A percentile compares a stretch with the other conserved stretches of the same genome.
phyloP scores from a whole-genome alignment of 2,888 invertebrate species.

The Thera obeliscata region DNA sequence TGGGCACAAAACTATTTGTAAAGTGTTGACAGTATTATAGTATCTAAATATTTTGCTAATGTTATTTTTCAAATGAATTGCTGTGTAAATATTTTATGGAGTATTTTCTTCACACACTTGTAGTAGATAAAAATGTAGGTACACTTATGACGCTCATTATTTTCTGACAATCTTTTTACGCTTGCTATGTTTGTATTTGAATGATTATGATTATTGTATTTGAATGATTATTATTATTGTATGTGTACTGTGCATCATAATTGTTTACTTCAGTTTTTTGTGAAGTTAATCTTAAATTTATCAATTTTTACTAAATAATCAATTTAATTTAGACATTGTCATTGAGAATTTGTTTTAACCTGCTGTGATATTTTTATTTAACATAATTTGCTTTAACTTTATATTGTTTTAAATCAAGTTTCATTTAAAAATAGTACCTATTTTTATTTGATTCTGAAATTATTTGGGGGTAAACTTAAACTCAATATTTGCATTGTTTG shows the following conservation, averaged over 20 bases:
- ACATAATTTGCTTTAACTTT: conserved; percentile 2
- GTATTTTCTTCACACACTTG: conserved; percentile 11
- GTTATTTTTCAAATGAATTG: conserved; percentile 38
- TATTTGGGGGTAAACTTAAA: background rate
- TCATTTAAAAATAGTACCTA: background rate
- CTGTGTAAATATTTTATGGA: conserved; percentile 47
- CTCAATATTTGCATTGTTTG: background rate
- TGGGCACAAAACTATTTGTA: conserved; percentile 58
- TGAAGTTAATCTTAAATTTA: background rate
- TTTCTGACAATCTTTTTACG: background rate
- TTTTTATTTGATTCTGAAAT: background rate
- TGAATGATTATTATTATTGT: background rate
- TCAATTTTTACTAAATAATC: conserved; percentile 4
- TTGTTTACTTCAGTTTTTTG: background rate
- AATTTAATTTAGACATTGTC: conserved; percentile 15
- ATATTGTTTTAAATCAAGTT: background rate
- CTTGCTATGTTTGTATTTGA: background rate
- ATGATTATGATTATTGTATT: too few relatives aligned
- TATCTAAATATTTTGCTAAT: conserved; percentile 60
- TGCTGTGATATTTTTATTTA: conserved; percentile 46
- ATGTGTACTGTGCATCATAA: background rate
- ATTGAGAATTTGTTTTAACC: conserved; percentile 32
- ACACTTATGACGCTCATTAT: conserved; percentile 3
- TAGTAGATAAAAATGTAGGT: conserved; percentile 10
- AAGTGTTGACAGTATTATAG: conserved; percentile 46